Evolutionary conservation across 2,888 invertebrate species (phyloP).

Genomic region (Neuroscelio doddi): DNA sequence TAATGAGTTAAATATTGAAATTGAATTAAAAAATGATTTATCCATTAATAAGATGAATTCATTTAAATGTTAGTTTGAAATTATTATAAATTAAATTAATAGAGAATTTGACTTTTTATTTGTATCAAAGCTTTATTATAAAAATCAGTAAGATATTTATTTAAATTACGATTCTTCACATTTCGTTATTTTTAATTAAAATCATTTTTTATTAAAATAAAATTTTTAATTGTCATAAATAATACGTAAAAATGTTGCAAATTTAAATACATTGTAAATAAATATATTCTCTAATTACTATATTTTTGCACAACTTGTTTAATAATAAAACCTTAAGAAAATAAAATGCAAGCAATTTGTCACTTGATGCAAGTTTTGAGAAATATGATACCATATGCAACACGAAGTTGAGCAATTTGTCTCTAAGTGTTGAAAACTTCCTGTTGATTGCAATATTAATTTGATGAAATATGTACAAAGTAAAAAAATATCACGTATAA

Average conservation of each 20-base stretch:
- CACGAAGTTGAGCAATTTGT: conserved; percentile 14
- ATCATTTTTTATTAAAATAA: too few species aligned
- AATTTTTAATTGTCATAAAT: conserved; percentile 10
- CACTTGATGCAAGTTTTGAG: conserved; percentile 32
- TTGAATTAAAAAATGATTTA: too few species aligned
- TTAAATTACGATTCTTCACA: conserved; percentile 30
- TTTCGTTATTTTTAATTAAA: too few species aligned
- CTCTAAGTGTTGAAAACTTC: conserved; percentile 21
- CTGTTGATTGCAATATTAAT: conserved; percentile 31
- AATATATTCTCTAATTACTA: conserved; percentile 10
- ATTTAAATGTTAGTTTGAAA: too few species aligned
- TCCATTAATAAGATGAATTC: too few species aligned
- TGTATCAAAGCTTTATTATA: conserved; percentile 19
- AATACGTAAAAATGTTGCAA: conserved; percentile 7
- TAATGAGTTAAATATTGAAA: conserved; percentile 18
- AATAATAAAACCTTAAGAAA: too few species aligned
- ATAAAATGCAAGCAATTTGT: conserved; percentile 11
- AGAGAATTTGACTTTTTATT: too few species aligned
- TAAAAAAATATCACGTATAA: conserved; percentile 12
- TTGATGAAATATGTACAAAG: conserved; percentile 33
- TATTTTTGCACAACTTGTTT: too few species aligned
- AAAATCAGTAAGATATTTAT: conserved; percentile 29
- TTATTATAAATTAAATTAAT: too few species aligned
- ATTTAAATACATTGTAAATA: conserved; percentile 12
- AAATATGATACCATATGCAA: conserved; percentile 1